These are phyloP conservation scores for Sebastes iracundus DNA, from an alignment of 2,797 vertebrate species.

Conservation along the genomic window DNA sequence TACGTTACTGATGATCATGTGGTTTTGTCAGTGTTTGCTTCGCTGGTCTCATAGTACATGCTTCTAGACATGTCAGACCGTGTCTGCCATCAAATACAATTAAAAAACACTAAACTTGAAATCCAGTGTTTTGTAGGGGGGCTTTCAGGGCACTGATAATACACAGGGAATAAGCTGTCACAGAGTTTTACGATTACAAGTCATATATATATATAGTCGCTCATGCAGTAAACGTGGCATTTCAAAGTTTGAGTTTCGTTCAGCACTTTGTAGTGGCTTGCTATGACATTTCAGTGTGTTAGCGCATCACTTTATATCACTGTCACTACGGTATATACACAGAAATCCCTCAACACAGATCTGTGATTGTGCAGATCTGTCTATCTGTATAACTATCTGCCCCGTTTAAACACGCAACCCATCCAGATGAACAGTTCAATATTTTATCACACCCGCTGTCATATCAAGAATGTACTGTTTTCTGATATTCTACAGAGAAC, in stretches of 20 bases:
- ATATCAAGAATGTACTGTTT: slow-evolving; percentile 31
- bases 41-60: not conserved
- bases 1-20: not conserved
- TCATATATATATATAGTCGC: not conserved
- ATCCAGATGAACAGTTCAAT: slow-evolving; percentile 61
- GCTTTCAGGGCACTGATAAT: not conserved
- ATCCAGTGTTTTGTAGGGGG: not conserved
- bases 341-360: slow-evolving; percentile 47
- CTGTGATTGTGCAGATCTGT: slow-evolving; percentile 16
- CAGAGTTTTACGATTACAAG: not conserved
- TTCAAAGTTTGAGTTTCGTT: slow-evolving; percentile 9
- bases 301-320: slow-evolving; percentile 36
- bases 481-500: slow-evolving; percentile 24
- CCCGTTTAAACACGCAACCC: slow-evolving; percentile 51
- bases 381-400: slow-evolving; percentile 31
- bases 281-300: slow-evolving; percentile 26
- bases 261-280: slow-evolving; percentile 9
- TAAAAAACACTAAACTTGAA: not conserved
- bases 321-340: not conserved
- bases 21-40: slow-evolving; percentile 12
- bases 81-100: slow-evolving; percentile 7
- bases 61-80: not conserved
- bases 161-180: slow-evolving; percentile 2
- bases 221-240: not conserved
- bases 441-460: slow-evolving; percentile 58